Conservation (phyloP, 1,140 invertebrate genomes). For the Macrotrachela quadricornifera region DNA sequence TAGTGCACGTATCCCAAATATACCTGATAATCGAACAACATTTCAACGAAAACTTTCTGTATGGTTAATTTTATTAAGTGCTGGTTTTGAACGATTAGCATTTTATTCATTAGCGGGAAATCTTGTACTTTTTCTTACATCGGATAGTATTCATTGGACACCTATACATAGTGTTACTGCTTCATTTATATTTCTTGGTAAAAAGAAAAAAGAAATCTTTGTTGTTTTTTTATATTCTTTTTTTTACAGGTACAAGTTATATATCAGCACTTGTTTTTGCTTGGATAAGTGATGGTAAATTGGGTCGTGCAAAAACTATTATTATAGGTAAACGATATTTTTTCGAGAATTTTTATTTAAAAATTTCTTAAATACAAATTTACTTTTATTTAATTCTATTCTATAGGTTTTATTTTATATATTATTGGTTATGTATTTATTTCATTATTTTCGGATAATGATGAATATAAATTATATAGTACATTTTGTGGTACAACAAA, state of each 20-base stretch:
- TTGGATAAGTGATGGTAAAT: conserved; percentile 19
- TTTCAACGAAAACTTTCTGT: too few species aligned
- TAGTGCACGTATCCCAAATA: too few species aligned
- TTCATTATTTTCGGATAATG: too few species aligned
- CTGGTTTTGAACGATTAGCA: conserved; percentile 29
- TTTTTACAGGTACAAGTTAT: conserved; percentile 21
- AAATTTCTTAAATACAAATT: too few species aligned
- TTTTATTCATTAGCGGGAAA: conserved; percentile 34
- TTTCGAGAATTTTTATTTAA: too few species aligned
- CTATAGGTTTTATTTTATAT: too few species aligned
- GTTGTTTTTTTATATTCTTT: conserved; percentile 14
- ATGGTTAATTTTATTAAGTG: too few species aligned
- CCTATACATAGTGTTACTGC: conserved; percentile 30
- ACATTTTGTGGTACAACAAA: conserved; percentile 14
- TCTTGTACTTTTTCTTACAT: conserved; percentile 34
- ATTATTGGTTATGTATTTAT: too few species aligned
- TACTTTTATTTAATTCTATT: not conserved
- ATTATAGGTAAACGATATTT: conserved; percentile 16
- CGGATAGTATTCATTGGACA: conserved; percentile 25
- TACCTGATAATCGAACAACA: too few species aligned
- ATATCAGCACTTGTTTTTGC: conserved; percentile 21
- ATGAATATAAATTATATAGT: not conserved
- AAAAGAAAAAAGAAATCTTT: not conserved
- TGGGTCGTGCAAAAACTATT: conserved; percentile 22
- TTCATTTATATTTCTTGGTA: conserved; percentile 23